phyloP scores from a whole-genome alignment of 2,888 invertebrate genomes.

The Agriopis marginaria region DNA sequence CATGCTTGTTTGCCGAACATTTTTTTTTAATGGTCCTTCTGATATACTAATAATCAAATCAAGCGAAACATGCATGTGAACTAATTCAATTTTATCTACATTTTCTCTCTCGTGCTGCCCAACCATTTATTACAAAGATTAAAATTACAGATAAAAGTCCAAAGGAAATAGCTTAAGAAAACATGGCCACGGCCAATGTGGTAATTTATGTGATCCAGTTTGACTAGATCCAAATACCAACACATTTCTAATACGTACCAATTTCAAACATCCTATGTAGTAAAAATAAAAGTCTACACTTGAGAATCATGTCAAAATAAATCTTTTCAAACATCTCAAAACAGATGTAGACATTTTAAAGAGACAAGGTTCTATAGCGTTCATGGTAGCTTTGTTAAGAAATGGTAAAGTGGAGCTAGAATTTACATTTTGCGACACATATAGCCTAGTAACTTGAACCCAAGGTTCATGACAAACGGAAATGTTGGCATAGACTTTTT shows the following conservation, averaged over 20 bases:
- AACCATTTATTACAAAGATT: slow-evolving; percentile 25
- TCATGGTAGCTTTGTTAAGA: slow-evolving; percentile 25
- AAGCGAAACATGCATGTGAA: neutral
- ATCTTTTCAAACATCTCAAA: neutral
- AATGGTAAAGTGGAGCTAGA: slow-evolving; percentile 15
- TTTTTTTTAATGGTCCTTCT: no score
- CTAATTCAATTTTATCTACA: slow-evolving; percentile 8
- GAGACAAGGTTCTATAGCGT: neutral
- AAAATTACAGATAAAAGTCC: slow-evolving; percentile 32
- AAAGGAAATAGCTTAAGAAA: slow-evolving; percentile 42
- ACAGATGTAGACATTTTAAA: neutral
- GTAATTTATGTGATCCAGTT: slow-evolving; percentile 40
- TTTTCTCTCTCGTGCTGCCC: slow-evolving; percentile 8
- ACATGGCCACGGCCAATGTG: slow-evolving; percentile 34
- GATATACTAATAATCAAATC: neutral
- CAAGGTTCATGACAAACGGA: slow-evolving; percentile 38
- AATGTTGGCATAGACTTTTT: slow-evolving; percentile 22
- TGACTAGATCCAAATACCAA: slow-evolving; percentile 6
- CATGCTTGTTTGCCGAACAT: no score
- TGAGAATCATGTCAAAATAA: slow-evolving; percentile 6
- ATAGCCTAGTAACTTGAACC: slow-evolving; percentile 22
- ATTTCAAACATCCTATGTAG: slow-evolving; percentile 20
- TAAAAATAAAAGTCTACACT: neutral
- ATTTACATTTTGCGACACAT: slow-evolving; percentile 21
- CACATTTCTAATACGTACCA: slow-evolving; percentile 4